phyloP scores from a whole-genome alignment of 2,888 invertebrate species.

The Linnaemya tessellans region DNA sequence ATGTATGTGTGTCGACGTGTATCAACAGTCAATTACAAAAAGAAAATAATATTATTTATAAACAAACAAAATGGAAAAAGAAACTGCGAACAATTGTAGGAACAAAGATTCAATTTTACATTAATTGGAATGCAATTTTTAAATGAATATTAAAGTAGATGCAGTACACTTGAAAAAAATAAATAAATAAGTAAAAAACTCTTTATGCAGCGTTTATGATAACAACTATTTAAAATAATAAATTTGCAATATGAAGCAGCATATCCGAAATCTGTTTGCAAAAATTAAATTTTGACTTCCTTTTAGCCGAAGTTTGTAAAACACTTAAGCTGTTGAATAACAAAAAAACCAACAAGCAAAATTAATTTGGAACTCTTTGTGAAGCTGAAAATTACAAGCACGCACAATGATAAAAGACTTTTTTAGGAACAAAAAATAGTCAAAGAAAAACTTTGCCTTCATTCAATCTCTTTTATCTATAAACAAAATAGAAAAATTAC shows the following conservation, averaged over 20 bases:
- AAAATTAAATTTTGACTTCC: neutral
- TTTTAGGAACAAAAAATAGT: constrained; percentile 7
- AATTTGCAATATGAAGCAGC: neutral
- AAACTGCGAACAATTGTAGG: neutral
- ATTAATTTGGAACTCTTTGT: neutral
- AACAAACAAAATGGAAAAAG: neutral
- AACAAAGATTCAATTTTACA: constrained; percentile 47
- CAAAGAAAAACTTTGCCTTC: neutral
- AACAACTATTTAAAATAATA: neutral
- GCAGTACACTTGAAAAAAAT: neutral
- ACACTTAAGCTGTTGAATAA: neutral
- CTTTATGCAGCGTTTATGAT: neutral
- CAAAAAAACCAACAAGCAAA: neutral
- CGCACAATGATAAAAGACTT: constrained; percentile 11
- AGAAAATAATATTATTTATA: neutral
- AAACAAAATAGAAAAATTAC: no score
- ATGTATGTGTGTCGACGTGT: neutral
- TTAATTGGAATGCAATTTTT: constrained; percentile 53
- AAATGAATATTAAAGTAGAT: constrained; percentile 6
- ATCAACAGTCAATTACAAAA: neutral
- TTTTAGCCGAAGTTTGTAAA: neutral
- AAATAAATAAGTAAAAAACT: neutral
- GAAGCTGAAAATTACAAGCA: neutral
- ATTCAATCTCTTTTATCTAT: neutral
- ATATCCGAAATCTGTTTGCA: neutral